These are phyloP conservation scores for Phaetusa simplex DNA, from an alignment of 2,113 vertebrate genomes.

Conservation along the genomic window DNA sequence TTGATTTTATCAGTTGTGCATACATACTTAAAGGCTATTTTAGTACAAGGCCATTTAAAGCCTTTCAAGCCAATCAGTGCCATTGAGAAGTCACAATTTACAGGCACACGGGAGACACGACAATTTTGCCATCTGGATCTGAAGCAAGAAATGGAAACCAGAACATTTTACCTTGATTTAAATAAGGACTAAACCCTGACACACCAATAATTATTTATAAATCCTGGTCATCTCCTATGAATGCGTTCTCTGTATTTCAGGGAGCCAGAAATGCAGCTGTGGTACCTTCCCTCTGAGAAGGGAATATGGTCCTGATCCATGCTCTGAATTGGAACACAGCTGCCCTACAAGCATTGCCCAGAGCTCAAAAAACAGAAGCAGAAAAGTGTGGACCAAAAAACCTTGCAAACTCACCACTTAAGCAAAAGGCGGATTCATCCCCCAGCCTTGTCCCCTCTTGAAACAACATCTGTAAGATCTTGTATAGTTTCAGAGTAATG, in stretches of 20 bases:
- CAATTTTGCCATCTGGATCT: not conserved
- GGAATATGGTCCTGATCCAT: not conserved
- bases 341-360: not conserved
- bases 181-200: not conserved
- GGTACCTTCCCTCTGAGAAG: not conserved
- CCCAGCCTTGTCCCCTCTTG: not conserved
- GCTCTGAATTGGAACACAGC: not conserved
- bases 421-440: not conserved
- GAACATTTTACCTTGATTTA: not conserved
- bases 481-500: not conserved
- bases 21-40: not conserved
- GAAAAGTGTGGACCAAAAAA: not conserved
- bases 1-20: not conserved
- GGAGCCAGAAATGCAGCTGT: not conserved
- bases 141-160: not conserved
- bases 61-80: slow-evolving; percentile 2
- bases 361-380: not conserved
- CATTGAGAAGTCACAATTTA: slow-evolving; percentile 9
- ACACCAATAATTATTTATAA: not conserved
- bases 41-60: not conserved
- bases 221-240: not conserved
- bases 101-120: not conserved
- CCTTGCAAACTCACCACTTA: not conserved
- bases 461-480: not conserved
- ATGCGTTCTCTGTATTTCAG: not conserved